These are phyloP conservation scores for Cavia porcellus DNA, from an alignment of 2,113 vertebrate species.

Conservation along the genomic window DNA sequence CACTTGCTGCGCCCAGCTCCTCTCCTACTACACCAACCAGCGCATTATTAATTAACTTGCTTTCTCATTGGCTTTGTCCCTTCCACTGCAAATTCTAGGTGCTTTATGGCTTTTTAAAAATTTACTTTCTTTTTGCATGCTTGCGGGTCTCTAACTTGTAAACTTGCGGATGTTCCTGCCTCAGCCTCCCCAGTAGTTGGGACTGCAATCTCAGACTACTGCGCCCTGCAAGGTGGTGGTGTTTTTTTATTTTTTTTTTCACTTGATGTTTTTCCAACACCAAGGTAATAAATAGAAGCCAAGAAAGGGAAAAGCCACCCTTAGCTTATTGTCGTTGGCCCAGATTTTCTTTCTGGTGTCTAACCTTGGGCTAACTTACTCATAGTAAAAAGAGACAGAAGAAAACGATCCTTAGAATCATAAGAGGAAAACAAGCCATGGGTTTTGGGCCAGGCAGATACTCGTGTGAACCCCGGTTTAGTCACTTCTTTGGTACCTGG, in stretches of 20 bases:
- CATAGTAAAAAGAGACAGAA: not conserved
- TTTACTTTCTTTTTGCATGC: not conserved
- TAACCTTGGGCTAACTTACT: not conserved
- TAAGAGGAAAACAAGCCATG: not conserved
- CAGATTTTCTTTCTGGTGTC: constrained; percentile 4
- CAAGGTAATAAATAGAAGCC: constrained; percentile 8
- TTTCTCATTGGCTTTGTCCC: not conserved
- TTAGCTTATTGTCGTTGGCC: not conserved
- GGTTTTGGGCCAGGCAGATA: not conserved
- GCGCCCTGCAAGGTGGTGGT: not conserved
- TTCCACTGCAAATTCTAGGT: constrained; percentile 54
- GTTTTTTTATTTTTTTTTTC: not conserved
- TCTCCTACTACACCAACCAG: not conserved
- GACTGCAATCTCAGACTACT: not conserved
- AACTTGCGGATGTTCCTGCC: not conserved
- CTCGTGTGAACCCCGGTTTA: not conserved
- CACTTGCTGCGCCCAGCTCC: not conserved
- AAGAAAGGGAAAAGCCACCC: not conserved
- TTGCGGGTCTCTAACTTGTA: not conserved
- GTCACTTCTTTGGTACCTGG: not conserved
- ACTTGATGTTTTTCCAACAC: not conserved
- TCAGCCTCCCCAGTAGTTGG: not conserved
- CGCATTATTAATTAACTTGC: constrained; percentile 47
- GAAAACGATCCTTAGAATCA: not conserved
- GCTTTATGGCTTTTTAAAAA: not conserved